A percentile compares a stretch with the other conserved stretches of the same genome.
Evolutionary conservation across 2,888 invertebrate species (phyloP).

Genomic region (Dasypogon diadema): DNA sequence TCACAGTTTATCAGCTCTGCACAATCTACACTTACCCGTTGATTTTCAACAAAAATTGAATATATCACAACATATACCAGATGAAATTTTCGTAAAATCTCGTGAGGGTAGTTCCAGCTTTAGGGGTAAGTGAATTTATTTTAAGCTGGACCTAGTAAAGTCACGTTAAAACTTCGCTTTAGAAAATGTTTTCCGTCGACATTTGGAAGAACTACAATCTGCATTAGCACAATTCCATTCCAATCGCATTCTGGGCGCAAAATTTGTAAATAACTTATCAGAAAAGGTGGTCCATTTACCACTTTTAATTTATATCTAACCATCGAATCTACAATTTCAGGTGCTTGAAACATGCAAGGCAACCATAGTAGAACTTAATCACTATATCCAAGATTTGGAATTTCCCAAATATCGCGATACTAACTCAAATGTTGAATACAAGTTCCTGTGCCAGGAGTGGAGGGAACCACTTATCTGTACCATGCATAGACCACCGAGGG

Average conservation of each 20-base stretch:
- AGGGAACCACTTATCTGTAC: background rate
- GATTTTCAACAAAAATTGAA: background rate
- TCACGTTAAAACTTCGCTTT: slow-evolving; percentile 5
- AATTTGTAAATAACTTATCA: background rate
- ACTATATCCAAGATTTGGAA: slow-evolving; percentile 42
- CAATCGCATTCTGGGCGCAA: background rate
- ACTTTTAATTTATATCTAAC: background rate
- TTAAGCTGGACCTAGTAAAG: background rate
- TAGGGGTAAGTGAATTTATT: slow-evolving; percentile 28
- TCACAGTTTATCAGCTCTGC: background rate
- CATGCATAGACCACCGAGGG: background rate
- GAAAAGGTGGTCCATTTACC: background rate
- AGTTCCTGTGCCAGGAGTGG: slow-evolving; percentile 46
- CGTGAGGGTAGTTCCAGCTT: slow-evolving; percentile 22
- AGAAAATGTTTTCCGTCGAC: slow-evolving; percentile 44
- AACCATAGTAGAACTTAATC: background rate
- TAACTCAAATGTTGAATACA: slow-evolving; percentile 51
- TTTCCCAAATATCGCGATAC: slow-evolving; percentile 53
- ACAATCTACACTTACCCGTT: background rate
- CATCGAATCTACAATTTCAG: no score
- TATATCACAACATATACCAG: background rate
- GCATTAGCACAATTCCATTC: slow-evolving; percentile 46
- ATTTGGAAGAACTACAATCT: slow-evolving; percentile 48
- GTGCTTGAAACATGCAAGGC: slow-evolving; percentile 4
- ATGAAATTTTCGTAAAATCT: slow-evolving; percentile 21